phyloP scores from a whole-genome alignment of 2,797 vertebrate genomes.

The Apodemus agrarius region DNA sequence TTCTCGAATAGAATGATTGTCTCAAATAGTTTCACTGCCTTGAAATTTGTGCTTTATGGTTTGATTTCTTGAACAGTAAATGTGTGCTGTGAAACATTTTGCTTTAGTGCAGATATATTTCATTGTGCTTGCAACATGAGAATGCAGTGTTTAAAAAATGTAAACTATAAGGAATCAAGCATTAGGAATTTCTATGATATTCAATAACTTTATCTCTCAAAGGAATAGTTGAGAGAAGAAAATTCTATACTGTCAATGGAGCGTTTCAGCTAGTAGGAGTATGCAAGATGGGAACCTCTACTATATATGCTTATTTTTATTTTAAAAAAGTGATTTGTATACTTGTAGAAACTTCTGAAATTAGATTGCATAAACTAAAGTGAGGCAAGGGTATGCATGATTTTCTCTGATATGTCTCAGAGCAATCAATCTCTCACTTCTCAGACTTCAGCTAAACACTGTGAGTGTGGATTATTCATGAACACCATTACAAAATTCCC shows the following conservation, averaged over 20 bases:
- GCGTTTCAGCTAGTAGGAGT: neutral
- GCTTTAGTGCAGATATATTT: constrained; percentile 60
- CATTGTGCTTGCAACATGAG: constrained; percentile 47
- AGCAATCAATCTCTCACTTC: neutral
- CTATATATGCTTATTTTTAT: neutral
- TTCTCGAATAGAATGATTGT: constrained; percentile 31
- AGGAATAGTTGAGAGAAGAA: neutral
- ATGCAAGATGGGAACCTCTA: neutral
- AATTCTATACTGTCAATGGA: neutral
- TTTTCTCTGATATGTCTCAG: neutral
- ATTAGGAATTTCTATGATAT: constrained; percentile 32
- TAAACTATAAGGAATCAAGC: constrained; percentile 62
- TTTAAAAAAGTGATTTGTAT: neutral
- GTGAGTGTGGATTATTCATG: neutral
- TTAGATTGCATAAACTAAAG: neutral
- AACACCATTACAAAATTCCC: neutral
- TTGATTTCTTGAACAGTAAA: constrained; percentile 61
- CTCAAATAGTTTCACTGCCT: constrained; percentile 67
- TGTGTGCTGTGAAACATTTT: constrained; percentile 58
- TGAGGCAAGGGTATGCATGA: neutral
- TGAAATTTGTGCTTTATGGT: constrained; percentile 69
- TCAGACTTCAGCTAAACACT: neutral
- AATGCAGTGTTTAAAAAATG: constrained; percentile 20
- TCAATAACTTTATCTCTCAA: constrained; percentile 37
- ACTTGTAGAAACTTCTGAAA: constrained; percentile 2